Percentiles rank a stretch among this genome's conserved stretches.
Evolutionary conservation across 2,797 vertebrate genomes (phyloP).

Genomic region (Pantherophis vulpinus): DNA sequence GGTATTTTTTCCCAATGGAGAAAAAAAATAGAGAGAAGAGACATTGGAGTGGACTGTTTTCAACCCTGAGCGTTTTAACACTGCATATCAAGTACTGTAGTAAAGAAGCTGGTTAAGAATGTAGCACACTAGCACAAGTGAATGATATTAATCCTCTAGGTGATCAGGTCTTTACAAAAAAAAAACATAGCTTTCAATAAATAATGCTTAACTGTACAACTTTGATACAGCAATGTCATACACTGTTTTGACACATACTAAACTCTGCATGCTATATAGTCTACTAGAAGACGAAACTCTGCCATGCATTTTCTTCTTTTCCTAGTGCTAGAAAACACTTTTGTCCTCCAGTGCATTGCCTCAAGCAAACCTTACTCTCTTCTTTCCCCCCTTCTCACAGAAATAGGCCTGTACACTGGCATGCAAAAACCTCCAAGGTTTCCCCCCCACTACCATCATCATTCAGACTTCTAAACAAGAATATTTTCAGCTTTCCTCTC

Average conservation of each 20-base stretch:
- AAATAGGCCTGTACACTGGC: slow-evolving; percentile 71
- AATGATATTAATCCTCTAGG: slow-evolving; percentile 76
- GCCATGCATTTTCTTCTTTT: slow-evolving; percentile 75
- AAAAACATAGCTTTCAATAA: slow-evolving; percentile 83
- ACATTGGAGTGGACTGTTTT: slow-evolving; percentile 77
- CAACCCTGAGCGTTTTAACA: slow-evolving; percentile 79
- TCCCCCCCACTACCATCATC: slow-evolving; percentile 69
- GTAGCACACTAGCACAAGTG: slow-evolving; percentile 76
- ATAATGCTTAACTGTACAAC: slow-evolving; percentile 84
- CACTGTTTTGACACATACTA: slow-evolving; percentile 78
- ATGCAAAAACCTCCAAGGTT: slow-evolving; percentile 76
- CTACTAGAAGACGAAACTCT: slow-evolving; percentile 76
- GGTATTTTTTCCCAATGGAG: slow-evolving; percentile 66
- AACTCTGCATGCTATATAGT: slow-evolving; percentile 80
- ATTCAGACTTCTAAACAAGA: slow-evolving; percentile 79
- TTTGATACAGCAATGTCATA: slow-evolving; percentile 83
- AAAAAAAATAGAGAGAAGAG: slow-evolving; percentile 60
- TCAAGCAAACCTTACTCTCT: slow-evolving; percentile 66
- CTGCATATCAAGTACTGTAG: slow-evolving; percentile 77
- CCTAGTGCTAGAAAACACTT: slow-evolving; percentile 75
- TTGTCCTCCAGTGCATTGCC: slow-evolving; percentile 72
- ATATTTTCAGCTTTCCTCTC: slow-evolving; percentile 68
- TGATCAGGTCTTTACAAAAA: slow-evolving; percentile 82
- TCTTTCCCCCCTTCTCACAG: slow-evolving; percentile 63
- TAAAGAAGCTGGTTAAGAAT: slow-evolving; percentile 73